A percentile compares a stretch with the other conserved stretches of the same genome.
Conservation (phyloP, 2,113 vertebrate genomes). For the Crypturellus undulatus region DNA sequence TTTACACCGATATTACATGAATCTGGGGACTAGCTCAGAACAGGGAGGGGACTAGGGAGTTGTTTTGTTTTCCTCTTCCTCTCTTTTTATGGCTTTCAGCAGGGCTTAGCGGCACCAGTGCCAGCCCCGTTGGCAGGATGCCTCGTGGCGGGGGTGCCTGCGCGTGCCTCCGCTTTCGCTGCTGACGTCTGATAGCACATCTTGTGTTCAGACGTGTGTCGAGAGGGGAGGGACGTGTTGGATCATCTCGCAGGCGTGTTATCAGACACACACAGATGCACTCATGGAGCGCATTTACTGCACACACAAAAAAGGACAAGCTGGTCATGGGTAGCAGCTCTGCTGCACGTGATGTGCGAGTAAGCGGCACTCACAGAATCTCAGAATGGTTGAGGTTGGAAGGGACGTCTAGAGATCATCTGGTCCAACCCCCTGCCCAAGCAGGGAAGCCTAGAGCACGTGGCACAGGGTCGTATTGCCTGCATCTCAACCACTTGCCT, state of each 20-base stretch:
- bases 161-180: background rate
- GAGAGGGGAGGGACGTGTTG: background rate
- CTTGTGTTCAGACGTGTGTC: conserved; percentile 20
- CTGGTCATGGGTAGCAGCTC: accelerated
- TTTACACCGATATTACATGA: background rate
- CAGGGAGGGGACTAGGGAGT: background rate
- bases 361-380: background rate
- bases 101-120: background rate
- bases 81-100: background rate
- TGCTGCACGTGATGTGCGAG: background rate
- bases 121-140: background rate
- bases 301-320: background rate
- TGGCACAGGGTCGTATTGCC: background rate
- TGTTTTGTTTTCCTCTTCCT: background rate
- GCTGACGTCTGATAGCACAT: background rate
- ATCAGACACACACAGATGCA: conserved; percentile 16
- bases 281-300: accelerated
- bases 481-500: background rate
- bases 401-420: no score
- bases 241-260: background rate
- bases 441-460: no score
- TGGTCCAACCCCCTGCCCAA: no score
- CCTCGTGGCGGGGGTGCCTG: background rate
- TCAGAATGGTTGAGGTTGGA: no score
- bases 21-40: background rate